These are phyloP conservation scores for Mionectes olivaceus DNA, from an alignment of 2,797 vertebrate genomes.

Conservation along the genomic window DNA sequence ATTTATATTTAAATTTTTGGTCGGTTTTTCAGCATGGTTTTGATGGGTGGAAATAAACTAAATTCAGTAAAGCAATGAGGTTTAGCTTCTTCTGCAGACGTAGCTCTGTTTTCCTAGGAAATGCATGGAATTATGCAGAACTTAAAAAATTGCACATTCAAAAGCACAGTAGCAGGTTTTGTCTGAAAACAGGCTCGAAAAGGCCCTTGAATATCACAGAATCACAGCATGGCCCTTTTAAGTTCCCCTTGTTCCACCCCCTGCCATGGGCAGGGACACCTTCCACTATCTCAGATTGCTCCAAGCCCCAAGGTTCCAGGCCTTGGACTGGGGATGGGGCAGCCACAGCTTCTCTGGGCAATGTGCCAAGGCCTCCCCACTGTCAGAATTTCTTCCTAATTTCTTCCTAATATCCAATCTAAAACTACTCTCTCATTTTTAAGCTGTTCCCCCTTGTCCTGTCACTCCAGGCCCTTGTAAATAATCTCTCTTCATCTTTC, in stretches of 20 bases:
- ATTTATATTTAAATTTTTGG: background rate
- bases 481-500: background rate
- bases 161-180: rapidly evolving
- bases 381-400: background rate
- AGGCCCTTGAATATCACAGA: background rate
- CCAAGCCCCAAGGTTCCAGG: rapidly evolving
- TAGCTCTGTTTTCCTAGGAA: background rate
- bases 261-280: background rate
- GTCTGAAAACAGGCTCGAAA: background rate
- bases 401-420: background rate
- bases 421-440: background rate
- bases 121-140: background rate
- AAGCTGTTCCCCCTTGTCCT: background rate
- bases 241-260: rapidly evolving
- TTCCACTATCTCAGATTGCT: rapidly evolving
- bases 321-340: background rate
- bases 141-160: background rate
- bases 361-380: rapidly evolving
- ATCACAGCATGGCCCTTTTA: background rate
- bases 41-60: background rate
- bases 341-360: background rate
- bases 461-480: background rate
- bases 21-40: background rate
- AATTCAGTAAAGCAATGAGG: background rate
- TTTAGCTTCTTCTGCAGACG: background rate